Percentiles rank a stretch among this genome's conserved stretches.
These are phyloP conservation scores for Ataeniobius toweri DNA, from an alignment of 2,797 vertebrate species.

Conservation along the genomic window DNA sequence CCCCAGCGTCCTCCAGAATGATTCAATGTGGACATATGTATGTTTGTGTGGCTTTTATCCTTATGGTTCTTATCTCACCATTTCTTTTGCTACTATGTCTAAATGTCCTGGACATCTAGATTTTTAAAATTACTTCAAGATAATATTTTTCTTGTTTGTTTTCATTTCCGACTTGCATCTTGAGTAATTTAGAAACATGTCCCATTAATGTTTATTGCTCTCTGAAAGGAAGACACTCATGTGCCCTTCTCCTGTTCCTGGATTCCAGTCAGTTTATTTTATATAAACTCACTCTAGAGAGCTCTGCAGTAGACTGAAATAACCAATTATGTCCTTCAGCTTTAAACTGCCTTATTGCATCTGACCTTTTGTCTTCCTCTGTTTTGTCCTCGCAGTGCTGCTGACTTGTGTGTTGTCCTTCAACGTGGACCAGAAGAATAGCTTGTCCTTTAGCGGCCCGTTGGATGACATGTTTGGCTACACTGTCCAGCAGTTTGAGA, in stretches of 20 bases:
- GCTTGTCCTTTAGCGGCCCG: slow-evolving; percentile 88
- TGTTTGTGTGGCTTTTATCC: slow-evolving; percentile 11
- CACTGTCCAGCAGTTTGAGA: slow-evolving; percentile 96
- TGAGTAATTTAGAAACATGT: slow-evolving; percentile 33
- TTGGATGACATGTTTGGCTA: slow-evolving; percentile 97
- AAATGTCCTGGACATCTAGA: not conserved
- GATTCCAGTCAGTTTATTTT: slow-evolving; percentile 23
- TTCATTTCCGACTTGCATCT: slow-evolving; percentile 14
- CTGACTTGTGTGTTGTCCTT: slow-evolving; percentile 81
- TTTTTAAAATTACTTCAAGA: slow-evolving; percentile 2
- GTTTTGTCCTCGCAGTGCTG: slow-evolving; percentile 64
- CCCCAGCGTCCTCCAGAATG: slow-evolving; percentile 59
- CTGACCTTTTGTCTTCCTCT: slow-evolving; percentile 1
- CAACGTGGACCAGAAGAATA: slow-evolving; percentile 95
- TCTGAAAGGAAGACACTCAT: not conserved
- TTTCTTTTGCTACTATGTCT: not conserved
- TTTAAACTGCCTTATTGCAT: not conserved
- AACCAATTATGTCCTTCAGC: not conserved
- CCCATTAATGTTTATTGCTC: slow-evolving; percentile 21
- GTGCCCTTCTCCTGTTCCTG: slow-evolving; percentile 22
- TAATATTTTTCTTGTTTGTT: slow-evolving; percentile 23
- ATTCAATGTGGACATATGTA: slow-evolving; percentile 25
- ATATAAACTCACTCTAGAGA: not conserved
- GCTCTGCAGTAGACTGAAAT: slow-evolving; percentile 5
- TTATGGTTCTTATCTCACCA: slow-evolving; percentile 15